phyloP scores from a whole-genome alignment of 2,797 vertebrate species.

The Acanthurus leucopareius region DNA sequence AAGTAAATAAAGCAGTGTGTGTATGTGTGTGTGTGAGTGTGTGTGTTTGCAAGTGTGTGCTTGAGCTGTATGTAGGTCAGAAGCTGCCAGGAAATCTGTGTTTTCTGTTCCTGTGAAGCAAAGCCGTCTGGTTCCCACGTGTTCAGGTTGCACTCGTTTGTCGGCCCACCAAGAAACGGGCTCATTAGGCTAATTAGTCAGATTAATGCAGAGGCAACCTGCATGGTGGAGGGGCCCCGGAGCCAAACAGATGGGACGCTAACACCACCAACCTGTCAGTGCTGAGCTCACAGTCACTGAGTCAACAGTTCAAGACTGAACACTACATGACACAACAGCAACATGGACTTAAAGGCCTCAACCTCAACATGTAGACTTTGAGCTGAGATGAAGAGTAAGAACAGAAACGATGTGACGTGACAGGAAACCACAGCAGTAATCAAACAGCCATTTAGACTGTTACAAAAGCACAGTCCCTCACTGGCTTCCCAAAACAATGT shows the following conservation, averaged over 20 bases:
- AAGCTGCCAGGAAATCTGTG: constrained; percentile 55
- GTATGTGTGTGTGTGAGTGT: background rate
- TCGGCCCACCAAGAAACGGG: constrained; percentile 67
- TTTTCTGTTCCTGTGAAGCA: constrained; percentile 47
- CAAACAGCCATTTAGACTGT: no score
- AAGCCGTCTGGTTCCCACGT: constrained; percentile 56
- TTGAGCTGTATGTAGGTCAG: constrained; percentile 64
- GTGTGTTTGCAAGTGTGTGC: background rate
- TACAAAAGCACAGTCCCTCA: background rate
- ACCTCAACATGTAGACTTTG: background rate
- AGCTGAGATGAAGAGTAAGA: background rate
- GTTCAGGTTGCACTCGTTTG: constrained; percentile 65
- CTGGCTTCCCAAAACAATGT: background rate
- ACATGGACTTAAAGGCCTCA: background rate
- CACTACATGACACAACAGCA: background rate
- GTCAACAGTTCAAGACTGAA: constrained; percentile 54
- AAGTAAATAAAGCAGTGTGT: constrained; percentile 23
- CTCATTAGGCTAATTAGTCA: constrained; percentile 75
- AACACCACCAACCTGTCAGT: constrained; percentile 61
- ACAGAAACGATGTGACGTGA: background rate
- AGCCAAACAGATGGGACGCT: constrained; percentile 72
- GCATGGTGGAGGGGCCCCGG: constrained; percentile 37
- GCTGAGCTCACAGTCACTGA: constrained; percentile 39
- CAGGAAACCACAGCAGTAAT: background rate
- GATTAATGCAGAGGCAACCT: constrained; percentile 72